Conservation (phyloP, 2,113 vertebrate genomes). For the Calidris pugnax region DNA sequence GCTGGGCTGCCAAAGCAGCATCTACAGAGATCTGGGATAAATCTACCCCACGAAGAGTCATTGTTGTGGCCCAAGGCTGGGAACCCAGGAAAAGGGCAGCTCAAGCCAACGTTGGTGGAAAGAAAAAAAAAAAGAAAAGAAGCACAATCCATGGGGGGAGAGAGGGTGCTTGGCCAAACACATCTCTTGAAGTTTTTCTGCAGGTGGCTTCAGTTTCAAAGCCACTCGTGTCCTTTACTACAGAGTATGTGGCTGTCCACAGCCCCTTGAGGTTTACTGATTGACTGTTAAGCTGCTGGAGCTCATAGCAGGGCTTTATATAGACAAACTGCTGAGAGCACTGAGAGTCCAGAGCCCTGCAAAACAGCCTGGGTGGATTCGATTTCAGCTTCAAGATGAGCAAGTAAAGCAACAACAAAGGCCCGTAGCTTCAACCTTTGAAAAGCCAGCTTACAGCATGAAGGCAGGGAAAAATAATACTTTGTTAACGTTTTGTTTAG, state of each 20-base stretch:
- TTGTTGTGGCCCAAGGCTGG: not conserved
- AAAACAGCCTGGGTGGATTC: not conserved
- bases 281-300: not conserved
- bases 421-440: not conserved
- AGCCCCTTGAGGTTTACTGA: slow-evolving; percentile 10
- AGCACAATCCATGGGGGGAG: not conserved
- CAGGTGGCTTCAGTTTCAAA: slow-evolving; percentile 12
- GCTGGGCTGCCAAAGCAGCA: not conserved
- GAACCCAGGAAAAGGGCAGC: not conserved
- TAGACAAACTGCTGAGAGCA: not conserved
- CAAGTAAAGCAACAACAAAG: not conserved
- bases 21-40: not conserved
- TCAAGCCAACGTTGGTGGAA: not conserved
- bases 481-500: not conserved
- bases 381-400: not conserved
- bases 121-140: not conserved
- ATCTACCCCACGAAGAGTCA: not conserved
- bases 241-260: not conserved
- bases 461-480: not conserved
- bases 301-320: not conserved
- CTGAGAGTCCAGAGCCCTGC: not conserved
- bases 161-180: not conserved
- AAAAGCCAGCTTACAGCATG: not conserved
- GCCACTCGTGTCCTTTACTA: not conserved
- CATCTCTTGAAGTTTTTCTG: not conserved